These are phyloP conservation scores for Dasyprocta punctata DNA, from an alignment of 2,113 vertebrate genomes.

Conservation along the genomic window DNA sequence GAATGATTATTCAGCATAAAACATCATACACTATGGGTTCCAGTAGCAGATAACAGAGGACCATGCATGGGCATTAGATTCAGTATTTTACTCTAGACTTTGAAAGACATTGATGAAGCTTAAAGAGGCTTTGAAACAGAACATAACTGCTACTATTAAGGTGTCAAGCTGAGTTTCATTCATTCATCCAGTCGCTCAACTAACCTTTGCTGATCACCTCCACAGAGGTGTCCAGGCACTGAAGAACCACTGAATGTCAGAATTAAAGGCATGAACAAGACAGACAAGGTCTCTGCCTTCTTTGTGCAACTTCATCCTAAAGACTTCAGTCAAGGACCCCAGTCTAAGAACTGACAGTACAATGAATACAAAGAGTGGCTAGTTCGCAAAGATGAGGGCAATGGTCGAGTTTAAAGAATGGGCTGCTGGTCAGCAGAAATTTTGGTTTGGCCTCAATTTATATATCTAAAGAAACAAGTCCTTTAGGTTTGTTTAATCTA, in stretches of 20 bases:
- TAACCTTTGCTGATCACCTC: constrained; percentile 5
- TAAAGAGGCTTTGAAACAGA: background rate
- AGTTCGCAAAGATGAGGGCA: background rate
- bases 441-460: background rate
- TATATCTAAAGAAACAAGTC: background rate
- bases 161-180: constrained; percentile 11
- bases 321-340: background rate
- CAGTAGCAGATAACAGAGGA: background rate
- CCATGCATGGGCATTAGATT: background rate
- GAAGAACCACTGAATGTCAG: background rate
- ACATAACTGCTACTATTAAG: background rate
- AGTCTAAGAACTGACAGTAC: background rate
- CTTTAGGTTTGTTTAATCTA: background rate
- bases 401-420: background rate
- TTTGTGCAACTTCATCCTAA: constrained; percentile 42
- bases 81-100: background rate
- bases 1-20: background rate
- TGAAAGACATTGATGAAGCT: background rate
- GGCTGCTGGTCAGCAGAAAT: background rate
- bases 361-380: background rate
- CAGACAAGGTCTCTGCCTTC: background rate
- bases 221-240: background rate
- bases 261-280: background rate
- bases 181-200: background rate
- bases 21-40: background rate